Evolutionary conservation across 2,113 vertebrate species (phyloP), one percentile per base, ranked within the genome.

Genomic region (Colius striatus): DNA sequence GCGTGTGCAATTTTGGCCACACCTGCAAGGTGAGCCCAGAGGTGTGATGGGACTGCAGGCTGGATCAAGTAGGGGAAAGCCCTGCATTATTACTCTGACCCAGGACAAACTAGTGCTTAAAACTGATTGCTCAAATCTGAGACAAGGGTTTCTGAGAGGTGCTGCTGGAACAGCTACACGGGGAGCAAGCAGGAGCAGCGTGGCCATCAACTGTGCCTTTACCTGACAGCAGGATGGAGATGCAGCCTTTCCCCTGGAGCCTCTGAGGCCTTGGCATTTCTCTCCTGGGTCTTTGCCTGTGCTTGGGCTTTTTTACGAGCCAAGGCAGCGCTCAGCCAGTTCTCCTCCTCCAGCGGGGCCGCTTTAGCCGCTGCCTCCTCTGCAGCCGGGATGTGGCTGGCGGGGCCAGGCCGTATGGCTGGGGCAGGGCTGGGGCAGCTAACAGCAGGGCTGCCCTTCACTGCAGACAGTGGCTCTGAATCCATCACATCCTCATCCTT

Each of bases 291-390:
- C 68, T 90, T 97, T 1, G 63, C 90, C 34, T 50, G 83, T 0
- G 62, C 74, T 32, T 90, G 95, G 82, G 96, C 90, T 93, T 98
- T 99, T 94, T 98, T 99, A 76, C 85, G 97, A 60, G 97, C 97
- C 84, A 99, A 95, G 13, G 96, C 97, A 18, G 97, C 95, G 11
- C 94, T 89, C 88, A 99, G 97, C 98, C 98, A 99, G 86, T 98
- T 98, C 5, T 84, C 92, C 20, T 81, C 79, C 7, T 97, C 94
- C 11, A 73, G 32, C 4, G 51, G 43, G 74, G 67, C 55, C 13
- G 95, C 63, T n/a, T 96, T 70, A 23, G 62, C 5, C n/a, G 10
- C 45, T 61, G 92, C 12, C 89, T 86, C 79, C 70, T 90, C n/a
- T 25, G 86, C 1, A 1, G 53, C 82, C 2, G 11, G 36, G 27